Evolutionary conservation across 2,797 vertebrate genomes (phyloP).

Genomic region (Phrynocephalus vlangalii): DNA sequence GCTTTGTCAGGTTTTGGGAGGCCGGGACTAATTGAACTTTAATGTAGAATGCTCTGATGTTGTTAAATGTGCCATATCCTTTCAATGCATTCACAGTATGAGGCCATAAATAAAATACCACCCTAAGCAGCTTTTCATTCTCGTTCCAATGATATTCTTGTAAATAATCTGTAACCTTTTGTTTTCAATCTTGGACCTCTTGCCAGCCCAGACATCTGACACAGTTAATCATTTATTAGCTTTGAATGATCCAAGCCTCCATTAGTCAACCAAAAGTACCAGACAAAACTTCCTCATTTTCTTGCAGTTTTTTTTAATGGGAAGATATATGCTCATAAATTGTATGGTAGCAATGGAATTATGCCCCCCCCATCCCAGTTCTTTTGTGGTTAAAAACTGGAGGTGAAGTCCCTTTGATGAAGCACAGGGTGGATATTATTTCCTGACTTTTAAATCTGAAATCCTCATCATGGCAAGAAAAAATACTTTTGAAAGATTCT

Average conservation of each 20-base stretch:
- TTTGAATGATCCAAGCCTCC: conserved; percentile 1
- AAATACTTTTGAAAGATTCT: background rate
- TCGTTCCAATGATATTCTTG: conserved; percentile 24
- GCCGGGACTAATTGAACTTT: conserved; percentile 81
- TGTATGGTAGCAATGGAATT: conserved; percentile 19
- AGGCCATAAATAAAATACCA: conserved; percentile 18
- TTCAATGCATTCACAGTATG: conserved; percentile 42
- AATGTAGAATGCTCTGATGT: conserved; percentile 78
- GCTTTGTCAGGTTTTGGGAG: conserved; percentile 66
- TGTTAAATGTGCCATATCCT: conserved; percentile 76
- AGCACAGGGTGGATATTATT: background rate
- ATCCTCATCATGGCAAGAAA: conserved; percentile 14
- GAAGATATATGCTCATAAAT: conserved; percentile 18
- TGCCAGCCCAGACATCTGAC: conserved; percentile 44
- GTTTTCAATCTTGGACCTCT: conserved; percentile 60
- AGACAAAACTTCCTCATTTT: conserved; percentile 32
- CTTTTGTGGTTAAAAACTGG: background rate
- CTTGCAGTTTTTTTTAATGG: conserved; percentile 31
- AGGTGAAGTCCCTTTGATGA: conserved; percentile 9
- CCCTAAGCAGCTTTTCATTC: conserved; percentile 52
- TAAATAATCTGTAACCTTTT: conserved; percentile 29
- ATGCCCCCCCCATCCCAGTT: background rate
- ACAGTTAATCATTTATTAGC: conserved; percentile 62
- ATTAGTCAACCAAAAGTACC: conserved; percentile 35
- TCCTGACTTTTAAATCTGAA: conserved; percentile 15